These are phyloP conservation scores for Thamnophis sirtalis DNA, from an alignment of 2,113 vertebrate genomes.

Conservation along the genomic window DNA sequence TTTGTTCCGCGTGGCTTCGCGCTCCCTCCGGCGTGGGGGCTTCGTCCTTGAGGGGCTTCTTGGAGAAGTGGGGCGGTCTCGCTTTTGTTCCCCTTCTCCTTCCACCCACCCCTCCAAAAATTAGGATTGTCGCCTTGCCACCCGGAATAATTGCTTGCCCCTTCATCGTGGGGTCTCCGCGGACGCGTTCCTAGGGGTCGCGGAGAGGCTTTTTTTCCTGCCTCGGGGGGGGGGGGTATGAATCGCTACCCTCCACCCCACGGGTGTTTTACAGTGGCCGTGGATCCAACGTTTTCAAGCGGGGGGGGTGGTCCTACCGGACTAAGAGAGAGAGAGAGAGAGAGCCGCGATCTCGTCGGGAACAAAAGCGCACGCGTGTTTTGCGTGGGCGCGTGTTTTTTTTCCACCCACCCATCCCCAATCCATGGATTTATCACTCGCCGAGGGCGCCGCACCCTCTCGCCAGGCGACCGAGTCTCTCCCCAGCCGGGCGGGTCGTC, in stretches of 20 bases:
- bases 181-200: not conserved
- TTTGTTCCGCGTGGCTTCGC: not conserved
- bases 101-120: not conserved
- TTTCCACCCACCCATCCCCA: not conserved
- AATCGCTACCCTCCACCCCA: not conserved
- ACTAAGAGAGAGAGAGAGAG: no score
- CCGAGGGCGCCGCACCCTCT: not conserved
- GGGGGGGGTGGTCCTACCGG: no score
- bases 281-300: not conserved
- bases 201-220: no score
- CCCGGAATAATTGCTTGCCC: not conserved
- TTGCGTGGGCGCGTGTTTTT: not conserved
- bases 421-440: not conserved
- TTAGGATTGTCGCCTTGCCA: not conserved
- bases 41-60: not conserved
- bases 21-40: not conserved
- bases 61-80: not conserved
- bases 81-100: not conserved
- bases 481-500: no score
- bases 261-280: not conserved
- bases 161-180: not conserved
- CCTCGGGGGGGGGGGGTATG: accelerated
- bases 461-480: not conserved
- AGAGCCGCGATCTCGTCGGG: not conserved
- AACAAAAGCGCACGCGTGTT: not conserved